A percentile compares a stretch with the other conserved stretches of the same genome.
Conservation (phyloP, 92 coral and sea anemone genomes). For the Porites divaricata region DNA sequence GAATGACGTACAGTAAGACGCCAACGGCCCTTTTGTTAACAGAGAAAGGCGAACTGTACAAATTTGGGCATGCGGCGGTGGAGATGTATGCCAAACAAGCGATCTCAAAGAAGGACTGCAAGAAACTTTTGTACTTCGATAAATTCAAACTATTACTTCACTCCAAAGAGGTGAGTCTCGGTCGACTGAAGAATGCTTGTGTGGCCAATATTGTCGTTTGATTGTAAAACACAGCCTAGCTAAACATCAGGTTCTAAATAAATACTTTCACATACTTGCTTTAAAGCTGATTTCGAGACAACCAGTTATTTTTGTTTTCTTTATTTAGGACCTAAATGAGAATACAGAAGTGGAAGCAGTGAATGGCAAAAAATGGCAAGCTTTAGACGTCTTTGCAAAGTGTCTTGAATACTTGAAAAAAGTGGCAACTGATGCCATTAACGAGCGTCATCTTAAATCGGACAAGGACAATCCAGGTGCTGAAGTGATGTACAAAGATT, state of each 20-base stretch:
- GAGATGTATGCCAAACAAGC: slow-evolving; percentile 51
- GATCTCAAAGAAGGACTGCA: slow-evolving; percentile 41
- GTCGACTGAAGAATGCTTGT: no score
- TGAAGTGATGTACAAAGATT: slow-evolving; percentile 16
- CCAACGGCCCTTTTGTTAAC: slow-evolving; percentile 50
- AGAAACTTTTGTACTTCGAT: slow-evolving; percentile 41
- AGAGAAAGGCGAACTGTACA: slow-evolving; percentile 36
- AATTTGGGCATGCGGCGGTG: slow-evolving; percentile 55
- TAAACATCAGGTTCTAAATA: not conserved
- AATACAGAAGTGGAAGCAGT: slow-evolving; percentile 35
- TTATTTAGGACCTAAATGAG: slow-evolving; percentile 28
- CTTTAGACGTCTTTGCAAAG: slow-evolving; percentile 41
- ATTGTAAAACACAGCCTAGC: no score
- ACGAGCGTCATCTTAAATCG: slow-evolving; percentile 28
- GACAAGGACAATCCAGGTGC: slow-evolving; percentile 29
- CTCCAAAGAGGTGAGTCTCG: slow-evolving; percentile 22
- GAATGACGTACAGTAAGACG: slow-evolving; percentile 42
- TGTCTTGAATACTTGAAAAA: slow-evolving; percentile 31
- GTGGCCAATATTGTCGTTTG: no score
- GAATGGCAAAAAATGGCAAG: slow-evolving; percentile 50
- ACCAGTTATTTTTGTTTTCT: not conserved
- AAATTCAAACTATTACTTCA: slow-evolving; percentile 48
- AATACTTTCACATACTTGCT: not conserved
- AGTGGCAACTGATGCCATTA: slow-evolving; percentile 16
- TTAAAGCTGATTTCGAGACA: not conserved